Percentiles rank a stretch among this genome's conserved stretches.
phyloP scores from a whole-genome alignment of 2,113 vertebrate species.

The Trachemys scripta region DNA sequence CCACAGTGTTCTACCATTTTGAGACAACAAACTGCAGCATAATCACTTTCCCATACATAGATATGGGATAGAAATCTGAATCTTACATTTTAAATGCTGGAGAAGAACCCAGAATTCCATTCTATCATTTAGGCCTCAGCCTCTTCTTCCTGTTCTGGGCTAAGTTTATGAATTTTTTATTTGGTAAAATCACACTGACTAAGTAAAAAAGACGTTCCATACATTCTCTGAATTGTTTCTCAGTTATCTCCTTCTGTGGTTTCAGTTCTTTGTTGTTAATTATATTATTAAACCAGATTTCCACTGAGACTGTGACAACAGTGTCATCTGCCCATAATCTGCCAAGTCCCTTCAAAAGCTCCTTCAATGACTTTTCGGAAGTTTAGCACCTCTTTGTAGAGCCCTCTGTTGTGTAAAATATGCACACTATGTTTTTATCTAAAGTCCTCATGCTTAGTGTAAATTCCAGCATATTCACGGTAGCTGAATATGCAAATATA shows the following conservation, averaged over 20 bases:
- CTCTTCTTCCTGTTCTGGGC: not conserved
- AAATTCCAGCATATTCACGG: not conserved
- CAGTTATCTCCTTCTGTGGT: not conserved
- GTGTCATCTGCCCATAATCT: not conserved
- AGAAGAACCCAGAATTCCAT: accelerated
- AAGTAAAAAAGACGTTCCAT: not conserved
- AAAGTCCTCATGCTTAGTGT: not conserved
- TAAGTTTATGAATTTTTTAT: not conserved
- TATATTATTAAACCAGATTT: slow-evolving; percentile 1
- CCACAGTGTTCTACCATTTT: not conserved
- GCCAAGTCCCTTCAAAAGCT: not conserved
- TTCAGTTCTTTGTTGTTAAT: slow-evolving; percentile 16
- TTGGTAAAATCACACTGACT: not conserved
- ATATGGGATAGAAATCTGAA: not conserved
- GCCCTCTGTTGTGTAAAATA: not conserved
- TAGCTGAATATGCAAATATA: not conserved
- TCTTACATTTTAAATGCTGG: not conserved
- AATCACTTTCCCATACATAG: not conserved
- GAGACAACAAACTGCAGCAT: not conserved
- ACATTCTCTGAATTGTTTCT: not conserved
- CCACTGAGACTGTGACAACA: slow-evolving; percentile 6
- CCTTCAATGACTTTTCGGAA: not conserved
- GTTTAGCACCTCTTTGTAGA: not conserved
- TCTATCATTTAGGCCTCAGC: not conserved
- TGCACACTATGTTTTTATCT: not conserved